Percentiles rank a stretch among this genome's conserved stretches.
Evolutionary conservation across 2,888 invertebrate genomes (phyloP).

Genomic region (Himalopsyche tibetana): DNA sequence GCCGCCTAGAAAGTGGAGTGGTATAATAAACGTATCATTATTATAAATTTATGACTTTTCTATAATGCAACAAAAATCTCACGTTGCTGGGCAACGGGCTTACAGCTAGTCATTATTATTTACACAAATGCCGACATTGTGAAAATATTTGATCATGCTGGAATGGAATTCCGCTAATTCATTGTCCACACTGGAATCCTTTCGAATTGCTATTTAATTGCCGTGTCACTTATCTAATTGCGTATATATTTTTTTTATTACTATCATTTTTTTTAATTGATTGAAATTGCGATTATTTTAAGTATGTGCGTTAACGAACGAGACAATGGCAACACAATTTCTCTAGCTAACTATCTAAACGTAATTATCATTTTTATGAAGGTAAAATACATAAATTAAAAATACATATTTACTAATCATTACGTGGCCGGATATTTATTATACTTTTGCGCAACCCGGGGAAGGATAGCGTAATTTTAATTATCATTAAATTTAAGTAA

Average conservation of each 20-base stretch:
- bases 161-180: not conserved
- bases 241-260: not conserved
- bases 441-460: too few relatives aligned
- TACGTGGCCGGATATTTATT: too few relatives aligned
- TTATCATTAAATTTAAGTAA: too few relatives aligned
- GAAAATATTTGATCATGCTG: constrained; percentile 15
- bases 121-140: not conserved
- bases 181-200: not conserved
- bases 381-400: too few relatives aligned
- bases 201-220: constrained; percentile 1
- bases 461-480: too few relatives aligned
- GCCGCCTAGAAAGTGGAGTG: not conserved
- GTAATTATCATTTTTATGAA: too few relatives aligned
- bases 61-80: too few relatives aligned
- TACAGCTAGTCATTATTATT: not conserved
- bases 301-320: not conserved
- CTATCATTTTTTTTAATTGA: not conserved
- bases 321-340: too few relatives aligned
- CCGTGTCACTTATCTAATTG: not conserved
- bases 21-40: not conserved
- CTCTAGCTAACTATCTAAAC: too few relatives aligned
- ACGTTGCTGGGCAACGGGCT: too few relatives aligned
- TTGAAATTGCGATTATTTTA: not conserved
- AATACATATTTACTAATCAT: too few relatives aligned
- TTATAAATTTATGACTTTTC: too few relatives aligned